Conservation (phyloP, 2,888 invertebrate species). For the Cosmia pyralina region DNA sequence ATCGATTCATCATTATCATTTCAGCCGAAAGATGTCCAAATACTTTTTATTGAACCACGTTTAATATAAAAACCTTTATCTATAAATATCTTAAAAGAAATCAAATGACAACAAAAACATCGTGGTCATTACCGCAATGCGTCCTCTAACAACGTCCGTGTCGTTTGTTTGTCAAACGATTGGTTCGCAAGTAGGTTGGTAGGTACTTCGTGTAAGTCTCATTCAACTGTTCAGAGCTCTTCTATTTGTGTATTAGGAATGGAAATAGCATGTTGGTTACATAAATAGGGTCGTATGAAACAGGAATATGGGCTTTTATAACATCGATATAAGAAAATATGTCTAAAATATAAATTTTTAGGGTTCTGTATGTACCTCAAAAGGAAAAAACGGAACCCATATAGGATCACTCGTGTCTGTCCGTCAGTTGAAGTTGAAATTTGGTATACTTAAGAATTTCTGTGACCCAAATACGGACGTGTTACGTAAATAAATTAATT, state of each 20-base stretch:
- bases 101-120: not conserved
- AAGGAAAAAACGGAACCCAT: too few species aligned
- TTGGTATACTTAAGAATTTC: too few species aligned
- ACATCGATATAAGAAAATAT: not conserved
- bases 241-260: slow-evolving; percentile 4
- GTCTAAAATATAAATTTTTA: too few species aligned
- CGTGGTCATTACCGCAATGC: not conserved
- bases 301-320: not conserved
- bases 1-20: not conserved
- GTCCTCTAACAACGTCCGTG: not conserved
- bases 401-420: too few species aligned
- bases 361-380: too few species aligned
- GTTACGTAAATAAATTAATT: too few species aligned
- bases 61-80: not conserved
- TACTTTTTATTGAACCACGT: too few species aligned
- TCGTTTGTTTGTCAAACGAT: slow-evolving; percentile 13
- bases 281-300: slow-evolving; percentile 10
- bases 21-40: not conserved
- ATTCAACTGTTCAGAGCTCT: slow-evolving; percentile 15
- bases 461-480: too few species aligned
- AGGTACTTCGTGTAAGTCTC: slow-evolving; percentile 28
- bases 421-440: too few species aligned
- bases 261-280: slow-evolving; percentile 18
- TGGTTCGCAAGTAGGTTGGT: not conserved
- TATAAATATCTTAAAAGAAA: slow-evolving; percentile 11